Evolutionary conservation across 2,113 vertebrate species (phyloP), one percentile per base, ranked within the genome.

Genomic region (Rhipidura dahli): DNA sequence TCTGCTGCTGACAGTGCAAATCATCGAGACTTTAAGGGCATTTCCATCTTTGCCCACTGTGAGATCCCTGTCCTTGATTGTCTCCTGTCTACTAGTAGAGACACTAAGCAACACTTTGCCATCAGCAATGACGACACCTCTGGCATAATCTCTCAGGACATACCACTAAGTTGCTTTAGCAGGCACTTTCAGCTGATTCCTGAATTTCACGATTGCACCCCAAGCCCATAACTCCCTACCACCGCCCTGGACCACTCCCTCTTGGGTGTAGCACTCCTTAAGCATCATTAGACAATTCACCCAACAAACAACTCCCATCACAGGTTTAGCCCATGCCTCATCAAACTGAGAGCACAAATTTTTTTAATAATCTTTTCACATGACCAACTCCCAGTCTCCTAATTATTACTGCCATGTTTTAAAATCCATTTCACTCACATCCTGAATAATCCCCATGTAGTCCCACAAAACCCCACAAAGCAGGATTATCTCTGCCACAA

Each of bases 361-460:
- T n/a, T 83, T 90, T 88, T 86, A 96, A 93, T 70, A 89, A 93
- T 44, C 76, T 63, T 90, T 83, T 73, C 96, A 90, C 93, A 86
- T 88, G 89, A 86, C 18, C 51, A 75, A 8, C 21, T 83, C 79
- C 68, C 68, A 66, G 23, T 27, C 82, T 65, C 45, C 33, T 77
- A 80, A 85, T 88, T 63, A 56, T 78, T 80, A 83, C 24, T 71
- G 56, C 22, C 47, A 27, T 8, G 24, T 76, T 93, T 91, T 70
- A 90, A 94, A 90, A 35, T 70, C 59, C 11, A 2, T 44, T 91
- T 93, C 71, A 47, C 28, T 71, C 2, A 8, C 24, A 68, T 53
- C 37, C 75, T 45, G 15, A 80, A 28, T 80, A 72, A 85, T 65
- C 69, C 40, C 37, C 56, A 27, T 15, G 21, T 6, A 56, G 31